These are phyloP conservation scores for Muscidifurax raptorellus DNA, from an alignment of 1,140 invertebrate species.

Conservation along the genomic window DNA sequence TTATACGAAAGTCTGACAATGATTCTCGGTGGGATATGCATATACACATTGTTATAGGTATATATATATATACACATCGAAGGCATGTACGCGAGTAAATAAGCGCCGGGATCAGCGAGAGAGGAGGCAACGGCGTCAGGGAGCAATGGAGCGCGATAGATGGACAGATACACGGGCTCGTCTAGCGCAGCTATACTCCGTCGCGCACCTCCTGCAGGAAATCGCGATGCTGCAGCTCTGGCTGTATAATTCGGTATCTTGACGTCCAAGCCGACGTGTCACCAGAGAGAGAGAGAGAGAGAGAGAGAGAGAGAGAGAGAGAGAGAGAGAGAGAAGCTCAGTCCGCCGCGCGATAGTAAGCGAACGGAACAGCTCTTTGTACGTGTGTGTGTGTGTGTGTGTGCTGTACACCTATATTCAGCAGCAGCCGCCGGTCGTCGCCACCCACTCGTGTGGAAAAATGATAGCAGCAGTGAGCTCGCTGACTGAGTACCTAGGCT, in stretches of 20 bases:
- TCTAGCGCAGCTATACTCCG: not conserved
- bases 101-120: not conserved
- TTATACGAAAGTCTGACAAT: too few species aligned
- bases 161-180: not conserved
- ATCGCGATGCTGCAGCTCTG: conserved; percentile 48
- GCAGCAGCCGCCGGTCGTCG: conserved; percentile 29
- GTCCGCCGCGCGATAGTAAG: not conserved
- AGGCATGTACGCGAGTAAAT: not conserved
- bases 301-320: not conserved
- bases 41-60: too few species aligned
- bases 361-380: not conserved
- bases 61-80: not conserved
- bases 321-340: not conserved
- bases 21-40: too few species aligned
- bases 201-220: conserved; percentile 5
- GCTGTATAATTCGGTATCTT: conserved; percentile 40
- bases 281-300: not conserved
- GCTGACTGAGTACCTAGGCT: conserved; percentile 61
- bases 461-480: conserved; percentile 65
- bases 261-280: conserved; percentile 28
- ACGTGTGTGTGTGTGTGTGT: not conserved
- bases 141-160: conserved; percentile 18
- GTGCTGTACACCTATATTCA: conserved; percentile 54
- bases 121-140: not conserved
- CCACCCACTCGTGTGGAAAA: conserved; percentile 72